A percentile compares a stretch with the other conserved stretches of the same genome.
Evolutionary conservation across 2,113 vertebrate genomes (phyloP).

Genomic region (Eonycteris spelaea): DNA sequence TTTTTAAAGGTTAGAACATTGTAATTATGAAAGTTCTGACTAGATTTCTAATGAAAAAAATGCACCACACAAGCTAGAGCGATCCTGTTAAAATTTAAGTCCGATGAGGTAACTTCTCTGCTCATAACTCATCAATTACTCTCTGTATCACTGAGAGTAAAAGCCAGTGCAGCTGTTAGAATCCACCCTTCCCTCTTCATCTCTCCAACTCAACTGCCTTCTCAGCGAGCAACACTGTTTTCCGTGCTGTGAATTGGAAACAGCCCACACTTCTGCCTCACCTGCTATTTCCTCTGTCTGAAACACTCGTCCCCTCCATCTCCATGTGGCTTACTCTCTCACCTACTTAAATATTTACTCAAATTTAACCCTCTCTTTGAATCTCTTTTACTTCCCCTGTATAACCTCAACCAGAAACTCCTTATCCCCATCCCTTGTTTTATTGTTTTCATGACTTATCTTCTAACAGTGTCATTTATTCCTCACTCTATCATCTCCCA

Average conservation of each 20-base stretch:
- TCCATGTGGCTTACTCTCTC: neutral
- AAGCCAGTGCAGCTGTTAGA: neutral
- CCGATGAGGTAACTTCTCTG: neutral
- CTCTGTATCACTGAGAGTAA: neutral
- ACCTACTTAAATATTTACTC: neutral
- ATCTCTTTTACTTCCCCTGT: neutral
- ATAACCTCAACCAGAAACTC: neutral
- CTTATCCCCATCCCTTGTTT: neutral
- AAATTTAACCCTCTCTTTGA: neutral
- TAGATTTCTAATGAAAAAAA: neutral
- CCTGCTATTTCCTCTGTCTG: neutral
- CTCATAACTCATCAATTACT: neutral
- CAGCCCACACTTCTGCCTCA: neutral
- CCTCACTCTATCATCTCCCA: neutral
- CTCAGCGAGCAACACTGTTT: neutral
- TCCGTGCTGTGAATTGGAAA: neutral
- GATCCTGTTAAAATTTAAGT: neutral
- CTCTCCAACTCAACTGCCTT: neutral
- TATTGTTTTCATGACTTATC: neutral
- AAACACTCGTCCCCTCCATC: neutral
- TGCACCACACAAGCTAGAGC: neutral
- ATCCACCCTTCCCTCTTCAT: neutral
- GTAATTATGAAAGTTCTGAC: neutral
- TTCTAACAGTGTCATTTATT: neutral
- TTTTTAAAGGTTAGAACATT: neutral